These are phyloP conservation scores for Dione vanillae DNA, from an alignment of 2,888 invertebrate species.

Conservation along the genomic window DNA sequence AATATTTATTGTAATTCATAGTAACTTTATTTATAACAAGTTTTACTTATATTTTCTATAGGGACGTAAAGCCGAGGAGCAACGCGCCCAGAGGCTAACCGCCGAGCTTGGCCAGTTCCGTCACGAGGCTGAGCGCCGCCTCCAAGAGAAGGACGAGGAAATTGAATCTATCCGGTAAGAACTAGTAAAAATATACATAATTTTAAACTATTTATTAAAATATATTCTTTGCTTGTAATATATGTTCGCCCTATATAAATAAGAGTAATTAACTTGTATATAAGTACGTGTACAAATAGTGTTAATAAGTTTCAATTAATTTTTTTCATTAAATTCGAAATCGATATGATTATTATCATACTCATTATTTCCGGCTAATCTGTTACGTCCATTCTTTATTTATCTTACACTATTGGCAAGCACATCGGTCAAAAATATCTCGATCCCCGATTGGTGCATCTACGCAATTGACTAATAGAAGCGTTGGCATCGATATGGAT, in stretches of 20 bases:
- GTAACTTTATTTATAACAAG: not conserved
- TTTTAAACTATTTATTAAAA: too few relatives aligned
- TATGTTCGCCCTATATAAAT: too few relatives aligned
- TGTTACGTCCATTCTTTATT: conserved; percentile 49
- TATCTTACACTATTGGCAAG: conserved; percentile 69
- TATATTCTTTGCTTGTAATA: too few relatives aligned
- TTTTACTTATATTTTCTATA: conserved; percentile 58
- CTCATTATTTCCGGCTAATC: conserved; percentile 46
- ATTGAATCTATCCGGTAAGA: conserved; percentile 98
- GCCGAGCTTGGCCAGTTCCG: conserved; percentile 97
- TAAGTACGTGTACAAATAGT: too few relatives aligned
- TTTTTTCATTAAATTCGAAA: not conserved
- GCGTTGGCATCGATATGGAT: conserved; percentile 69
- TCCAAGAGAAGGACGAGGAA: conserved; percentile 99
- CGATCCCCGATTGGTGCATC: conserved; percentile 71
- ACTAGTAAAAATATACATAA: too few relatives aligned
- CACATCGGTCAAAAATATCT: conserved; percentile 72
- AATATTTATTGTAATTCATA: too few relatives aligned
- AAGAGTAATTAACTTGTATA: too few relatives aligned
- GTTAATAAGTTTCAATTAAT: too few relatives aligned
- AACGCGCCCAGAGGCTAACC: conserved; percentile 95
- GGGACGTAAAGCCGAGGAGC: conserved; percentile 99
- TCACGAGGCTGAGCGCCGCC: conserved; percentile 97
- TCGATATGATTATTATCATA: conserved; percentile 12
- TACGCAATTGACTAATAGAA: conserved; percentile 59